Percentiles rank a stretch among this genome's conserved stretches.
Evolutionary conservation across 1,140 invertebrate species (phyloP).

Genomic region (Bombus impatiens): DNA sequence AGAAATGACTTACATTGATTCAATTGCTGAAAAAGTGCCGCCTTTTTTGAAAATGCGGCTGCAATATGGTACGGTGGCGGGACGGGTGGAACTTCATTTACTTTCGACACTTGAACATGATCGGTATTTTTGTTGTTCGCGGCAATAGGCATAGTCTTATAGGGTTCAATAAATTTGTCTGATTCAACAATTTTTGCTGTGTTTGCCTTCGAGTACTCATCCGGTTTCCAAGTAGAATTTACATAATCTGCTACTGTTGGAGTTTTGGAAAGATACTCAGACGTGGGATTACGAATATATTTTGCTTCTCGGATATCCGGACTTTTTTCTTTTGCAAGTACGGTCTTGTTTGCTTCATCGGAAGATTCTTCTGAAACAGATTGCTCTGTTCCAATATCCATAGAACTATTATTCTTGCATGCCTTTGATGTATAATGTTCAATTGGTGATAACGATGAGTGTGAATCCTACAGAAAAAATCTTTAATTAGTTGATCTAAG

Average conservation of each 20-base stretch:
- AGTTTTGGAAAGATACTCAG: constrained; percentile 74
- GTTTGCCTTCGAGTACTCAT: constrained; percentile 79
- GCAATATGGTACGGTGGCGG: constrained; percentile 88
- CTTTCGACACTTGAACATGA: constrained; percentile 50
- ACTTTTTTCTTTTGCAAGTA: constrained; percentile 76
- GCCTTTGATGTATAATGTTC: constrained; percentile 67
- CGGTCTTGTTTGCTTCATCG: constrained; percentile 72
- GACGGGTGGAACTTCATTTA: constrained; percentile 74
- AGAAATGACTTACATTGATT: constrained; percentile 66
- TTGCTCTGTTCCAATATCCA: constrained; percentile 60
- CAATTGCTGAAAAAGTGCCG: constrained; percentile 81
- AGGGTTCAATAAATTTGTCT: constrained; percentile 77
- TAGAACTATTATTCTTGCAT: constrained; percentile 62
- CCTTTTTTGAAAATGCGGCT: constrained; percentile 87
- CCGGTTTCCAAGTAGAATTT: constrained; percentile 79
- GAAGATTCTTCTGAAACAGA: constrained; percentile 70
- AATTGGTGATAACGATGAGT: constrained; percentile 59
- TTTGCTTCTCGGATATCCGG: constrained; percentile 80
- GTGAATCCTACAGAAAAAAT: constrained; percentile 59
- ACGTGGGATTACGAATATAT: constrained; percentile 77
- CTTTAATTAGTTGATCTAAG: background rate
- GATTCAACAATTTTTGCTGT: constrained; percentile 80
- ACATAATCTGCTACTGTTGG: constrained; percentile 78
- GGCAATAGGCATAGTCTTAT: constrained; percentile 64
- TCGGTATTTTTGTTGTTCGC: constrained; percentile 58